phyloP scores from a whole-genome alignment of 1,140 invertebrate genomes.

The Scaptomyza pallida region DNA sequence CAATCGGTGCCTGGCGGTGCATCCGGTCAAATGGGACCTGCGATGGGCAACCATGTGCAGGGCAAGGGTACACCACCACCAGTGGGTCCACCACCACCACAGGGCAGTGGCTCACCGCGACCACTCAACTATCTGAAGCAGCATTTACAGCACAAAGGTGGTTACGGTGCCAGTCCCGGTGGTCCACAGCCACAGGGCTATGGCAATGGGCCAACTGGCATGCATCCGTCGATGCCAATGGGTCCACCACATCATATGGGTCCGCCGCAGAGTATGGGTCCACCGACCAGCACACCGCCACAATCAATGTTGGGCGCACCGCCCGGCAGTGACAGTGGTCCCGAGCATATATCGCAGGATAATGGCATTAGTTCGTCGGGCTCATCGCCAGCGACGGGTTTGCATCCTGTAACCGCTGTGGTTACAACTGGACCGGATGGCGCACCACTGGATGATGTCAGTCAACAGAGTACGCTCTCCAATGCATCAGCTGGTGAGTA shows the following conservation, averaged over 20 bases:
- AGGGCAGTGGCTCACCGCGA: slow-evolving; percentile 82
- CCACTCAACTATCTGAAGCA: slow-evolving; percentile 88
- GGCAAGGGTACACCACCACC: slow-evolving; percentile 80
- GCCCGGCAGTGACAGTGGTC: slow-evolving; percentile 74
- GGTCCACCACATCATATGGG: slow-evolving; percentile 87
- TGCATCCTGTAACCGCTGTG: slow-evolving; percentile 91
- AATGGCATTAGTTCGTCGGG: slow-evolving; percentile 83
- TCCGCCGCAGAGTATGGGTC: slow-evolving; percentile 85
- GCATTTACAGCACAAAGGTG: slow-evolving; percentile 88
- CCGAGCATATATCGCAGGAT: slow-evolving; percentile 82
- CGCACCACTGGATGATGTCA: slow-evolving; percentile 93
- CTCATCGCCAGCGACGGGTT: slow-evolving; percentile 83
- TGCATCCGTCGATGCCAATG: slow-evolving; percentile 84
- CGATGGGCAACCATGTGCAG: slow-evolving; percentile 81
- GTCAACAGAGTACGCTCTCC: slow-evolving; percentile 95
- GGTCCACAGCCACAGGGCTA: slow-evolving; percentile 87
- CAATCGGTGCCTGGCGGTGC: slow-evolving; percentile 68
- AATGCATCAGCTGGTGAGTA: slow-evolving; percentile 93
- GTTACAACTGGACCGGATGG: slow-evolving; percentile 95
- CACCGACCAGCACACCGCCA: slow-evolving; percentile 83
- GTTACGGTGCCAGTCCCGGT: slow-evolving; percentile 85
- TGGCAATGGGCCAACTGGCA: slow-evolving; percentile 83
- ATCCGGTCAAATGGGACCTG: slow-evolving; percentile 56
- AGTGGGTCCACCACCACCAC: slow-evolving; percentile 64
- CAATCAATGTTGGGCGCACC: slow-evolving; percentile 66